Percentiles rank a stretch among this genome's conserved stretches.
Evolutionary conservation across 2,797 vertebrate genomes (phyloP).

Genomic region (Buphagus erythrorhynchus): DNA sequence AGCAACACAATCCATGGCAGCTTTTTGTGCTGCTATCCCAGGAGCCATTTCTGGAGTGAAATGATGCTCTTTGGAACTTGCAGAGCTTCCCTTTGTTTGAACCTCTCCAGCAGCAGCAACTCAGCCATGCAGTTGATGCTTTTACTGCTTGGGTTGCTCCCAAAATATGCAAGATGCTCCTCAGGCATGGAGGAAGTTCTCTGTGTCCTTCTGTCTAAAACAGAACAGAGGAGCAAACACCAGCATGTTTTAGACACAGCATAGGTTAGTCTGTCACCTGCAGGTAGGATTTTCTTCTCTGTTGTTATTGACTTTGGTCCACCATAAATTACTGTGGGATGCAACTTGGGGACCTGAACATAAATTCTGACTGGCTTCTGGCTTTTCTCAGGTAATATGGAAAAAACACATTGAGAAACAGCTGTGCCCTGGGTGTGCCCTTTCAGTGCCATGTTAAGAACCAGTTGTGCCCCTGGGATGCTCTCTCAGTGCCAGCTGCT

Average conservation of each 20-base stretch:
- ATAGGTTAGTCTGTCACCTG: neutral
- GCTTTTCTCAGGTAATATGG: neutral
- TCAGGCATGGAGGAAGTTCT: neutral
- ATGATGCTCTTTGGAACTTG: neutral
- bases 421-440: neutral
- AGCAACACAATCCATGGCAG: neutral
- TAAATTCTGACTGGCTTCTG: neutral
- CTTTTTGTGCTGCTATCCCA: neutral
- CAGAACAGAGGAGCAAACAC: neutral
- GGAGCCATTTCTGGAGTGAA: neutral
- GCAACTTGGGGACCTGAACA: accelerated
- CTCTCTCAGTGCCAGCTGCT: neutral
- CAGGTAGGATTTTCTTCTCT: neutral
- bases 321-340: neutral
- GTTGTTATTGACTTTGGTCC: neutral
- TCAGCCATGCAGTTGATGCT: neutral
- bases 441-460: neutral
- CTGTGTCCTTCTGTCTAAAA: neutral
- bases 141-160: neutral
- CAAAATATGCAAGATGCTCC: neutral
- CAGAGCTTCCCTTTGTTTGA: slow-evolving; percentile 23
- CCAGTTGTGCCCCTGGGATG: neutral
- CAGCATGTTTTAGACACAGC: neutral
- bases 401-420: neutral
- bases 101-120: neutral